A percentile compares a stretch with the other conserved stretches of the same genome.
phyloP scores from a whole-genome alignment of 2,888 invertebrate genomes.

The Desoria tigrina region DNA sequence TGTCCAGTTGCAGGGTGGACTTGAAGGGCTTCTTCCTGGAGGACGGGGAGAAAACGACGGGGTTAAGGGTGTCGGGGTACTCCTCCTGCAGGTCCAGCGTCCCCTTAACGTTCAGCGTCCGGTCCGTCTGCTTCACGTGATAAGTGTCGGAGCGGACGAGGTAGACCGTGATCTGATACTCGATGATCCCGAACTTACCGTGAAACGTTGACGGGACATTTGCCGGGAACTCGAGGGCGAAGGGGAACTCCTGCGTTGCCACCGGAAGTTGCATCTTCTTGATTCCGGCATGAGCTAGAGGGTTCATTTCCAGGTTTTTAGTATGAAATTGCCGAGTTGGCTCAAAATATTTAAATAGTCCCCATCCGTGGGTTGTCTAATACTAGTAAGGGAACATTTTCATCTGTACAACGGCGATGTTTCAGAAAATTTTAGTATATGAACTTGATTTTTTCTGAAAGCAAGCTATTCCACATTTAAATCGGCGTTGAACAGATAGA shows the following conservation, averaged over 20 bases:
- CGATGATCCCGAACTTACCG: slow-evolving; percentile 33
- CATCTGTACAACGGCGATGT: too few species aligned
- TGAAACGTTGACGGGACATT: slow-evolving; percentile 23
- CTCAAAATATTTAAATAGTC: too few species aligned
- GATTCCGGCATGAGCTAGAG: slow-evolving; percentile 41
- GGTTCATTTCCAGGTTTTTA: too few species aligned
- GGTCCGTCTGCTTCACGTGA: slow-evolving; percentile 45
- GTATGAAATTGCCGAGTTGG: too few species aligned
- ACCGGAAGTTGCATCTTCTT: slow-evolving; percentile 37
- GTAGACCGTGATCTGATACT: slow-evolving; percentile 44
- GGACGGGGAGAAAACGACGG: slow-evolving; percentile 28
- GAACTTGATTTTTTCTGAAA: too few species aligned
- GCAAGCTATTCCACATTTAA: too few species aligned
- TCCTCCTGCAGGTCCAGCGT: slow-evolving; percentile 41
- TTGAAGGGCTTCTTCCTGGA: slow-evolving; percentile 34
- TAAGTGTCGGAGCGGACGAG: slow-evolving; percentile 44
- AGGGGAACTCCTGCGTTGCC: slow-evolving; percentile 35
- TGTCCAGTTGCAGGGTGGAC: slow-evolving; percentile 42
- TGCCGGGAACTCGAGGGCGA: slow-evolving; percentile 44
- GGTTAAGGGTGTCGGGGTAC: slow-evolving; percentile 35
- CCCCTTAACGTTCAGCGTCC: slow-evolving; percentile 44
- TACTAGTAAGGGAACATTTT: too few species aligned
- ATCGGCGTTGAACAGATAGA: too few species aligned
- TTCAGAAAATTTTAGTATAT: too few species aligned
- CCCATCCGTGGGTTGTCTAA: too few species aligned